phyloP scores from a whole-genome alignment of 2,888 invertebrate genomes.

The Ethmia dodecea region DNA sequence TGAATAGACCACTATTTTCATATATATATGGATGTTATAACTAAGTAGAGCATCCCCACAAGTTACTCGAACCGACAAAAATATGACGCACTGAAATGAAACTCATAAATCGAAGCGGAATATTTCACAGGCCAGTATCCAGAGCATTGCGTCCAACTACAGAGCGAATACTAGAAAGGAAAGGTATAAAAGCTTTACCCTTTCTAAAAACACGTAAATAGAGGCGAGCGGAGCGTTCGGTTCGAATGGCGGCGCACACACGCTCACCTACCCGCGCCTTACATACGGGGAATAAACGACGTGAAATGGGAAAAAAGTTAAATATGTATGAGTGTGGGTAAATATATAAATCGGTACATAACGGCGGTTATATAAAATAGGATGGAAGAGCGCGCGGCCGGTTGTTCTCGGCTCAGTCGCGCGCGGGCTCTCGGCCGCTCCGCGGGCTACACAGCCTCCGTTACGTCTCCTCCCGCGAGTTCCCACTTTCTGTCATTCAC shows the following conservation, averaged over 20 bases:
- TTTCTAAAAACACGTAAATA: conserved; percentile 76
- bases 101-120: conserved; percentile 69
- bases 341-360: conserved; percentile 78
- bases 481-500: too few relatives aligned
- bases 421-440: conserved; percentile 36
- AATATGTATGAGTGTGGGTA: conserved; percentile 78
- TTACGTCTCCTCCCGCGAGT: conserved; percentile 4
- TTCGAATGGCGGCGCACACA: conserved; percentile 55
- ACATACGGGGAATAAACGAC: conserved; percentile 73
- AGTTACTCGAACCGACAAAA: conserved; percentile 37
- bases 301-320: conserved; percentile 77
- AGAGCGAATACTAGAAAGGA: conserved; percentile 67
- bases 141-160: conserved; percentile 58
- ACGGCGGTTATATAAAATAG: conserved; percentile 67
- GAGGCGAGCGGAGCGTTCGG: conserved; percentile 47
- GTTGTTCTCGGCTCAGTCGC: conserved; percentile 55
- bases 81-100: conserved; percentile 56
- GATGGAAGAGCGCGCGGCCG: conserved; percentile 49
- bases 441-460: conserved; percentile 24
- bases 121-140: conserved; percentile 61
- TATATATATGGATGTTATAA: too few relatives aligned
- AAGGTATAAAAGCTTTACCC: conserved; percentile 75
- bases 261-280: conserved; percentile 41
- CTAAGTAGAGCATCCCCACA: too few relatives aligned
- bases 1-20: too few relatives aligned